A percentile compares a stretch with the other conserved stretches of the same genome.
These are phyloP conservation scores for Drosophila pandora DNA, from an alignment of 1,140 invertebrate genomes.

Conservation along the genomic window DNA sequence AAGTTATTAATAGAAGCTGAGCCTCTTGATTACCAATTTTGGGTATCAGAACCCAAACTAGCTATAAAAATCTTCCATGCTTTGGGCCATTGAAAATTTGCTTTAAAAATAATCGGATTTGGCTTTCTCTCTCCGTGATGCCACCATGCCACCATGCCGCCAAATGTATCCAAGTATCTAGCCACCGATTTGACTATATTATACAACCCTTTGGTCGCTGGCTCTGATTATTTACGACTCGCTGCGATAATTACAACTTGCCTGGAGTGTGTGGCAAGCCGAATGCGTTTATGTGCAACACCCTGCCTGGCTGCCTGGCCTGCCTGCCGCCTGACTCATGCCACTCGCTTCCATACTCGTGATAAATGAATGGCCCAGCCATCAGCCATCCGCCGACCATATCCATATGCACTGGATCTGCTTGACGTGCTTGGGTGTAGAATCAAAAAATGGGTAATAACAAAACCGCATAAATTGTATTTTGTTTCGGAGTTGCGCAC, in stretches of 20 bases:
- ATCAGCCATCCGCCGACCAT: constrained; percentile 33
- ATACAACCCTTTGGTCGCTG: constrained; percentile 42
- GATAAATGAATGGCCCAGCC: constrained; percentile 48
- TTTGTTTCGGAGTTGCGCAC: constrained; percentile 70
- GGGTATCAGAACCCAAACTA: neutral
- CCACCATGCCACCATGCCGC: neutral
- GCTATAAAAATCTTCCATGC: constrained; percentile 6
- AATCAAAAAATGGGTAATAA: constrained; percentile 49
- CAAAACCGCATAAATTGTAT: constrained; percentile 70
- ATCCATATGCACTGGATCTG: constrained; percentile 50
- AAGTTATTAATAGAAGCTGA: neutral
- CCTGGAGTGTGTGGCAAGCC: constrained; percentile 1
- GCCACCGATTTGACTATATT: constrained; percentile 30
- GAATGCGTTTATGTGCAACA: constrained; percentile 44
- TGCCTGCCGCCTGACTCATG: neutral
- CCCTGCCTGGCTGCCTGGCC: neutral
- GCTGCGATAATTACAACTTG: constrained; percentile 56
- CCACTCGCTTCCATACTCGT: constrained; percentile 14
- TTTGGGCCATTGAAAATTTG: constrained; percentile 9
- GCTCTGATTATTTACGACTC: constrained; percentile 38
- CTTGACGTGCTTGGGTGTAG: constrained; percentile 53
- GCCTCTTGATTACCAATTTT: neutral
- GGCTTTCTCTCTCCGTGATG: constrained; percentile 30
- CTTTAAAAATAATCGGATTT: constrained; percentile 5
- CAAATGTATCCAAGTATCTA: neutral